Conservation (phyloP, 2,888 invertebrate genomes). For the Drosophila rellima region DNA sequence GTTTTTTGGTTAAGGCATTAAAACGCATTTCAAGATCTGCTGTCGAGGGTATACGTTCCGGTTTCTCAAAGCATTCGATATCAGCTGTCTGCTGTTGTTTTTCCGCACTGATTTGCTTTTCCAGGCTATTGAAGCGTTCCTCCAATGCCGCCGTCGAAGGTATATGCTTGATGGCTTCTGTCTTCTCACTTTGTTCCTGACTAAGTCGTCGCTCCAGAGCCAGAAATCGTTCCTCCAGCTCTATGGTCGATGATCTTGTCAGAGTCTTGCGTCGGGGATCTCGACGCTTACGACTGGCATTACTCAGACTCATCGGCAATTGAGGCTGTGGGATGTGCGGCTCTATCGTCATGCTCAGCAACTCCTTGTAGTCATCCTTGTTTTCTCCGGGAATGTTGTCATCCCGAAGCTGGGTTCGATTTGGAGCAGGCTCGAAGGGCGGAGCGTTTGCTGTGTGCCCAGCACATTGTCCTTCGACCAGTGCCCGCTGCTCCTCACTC, state of each 20-base stretch:
- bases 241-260: conserved; percentile 78
- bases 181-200: conserved; percentile 48
- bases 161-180: conserved; percentile 57
- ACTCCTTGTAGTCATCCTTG: conserved; percentile 69
- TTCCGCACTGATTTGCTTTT: conserved; percentile 63
- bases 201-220: conserved; percentile 74
- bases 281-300: conserved; percentile 67
- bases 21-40: conserved; percentile 72
- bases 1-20: conserved; percentile 63
- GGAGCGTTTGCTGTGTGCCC: conserved; percentile 17
- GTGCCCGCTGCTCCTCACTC: conserved; percentile 36
- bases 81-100: conserved; percentile 41
- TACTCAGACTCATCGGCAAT: conserved; percentile 28
- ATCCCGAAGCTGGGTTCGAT: conserved; percentile 49
- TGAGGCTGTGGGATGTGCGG: conserved; percentile 16
- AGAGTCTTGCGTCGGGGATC: conserved; percentile 79
- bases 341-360: conserved; percentile 71
- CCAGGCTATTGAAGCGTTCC: conserved; percentile 60
- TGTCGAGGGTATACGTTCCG: conserved; percentile 69
- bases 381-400: conserved; percentile 77
- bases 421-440: neutral
- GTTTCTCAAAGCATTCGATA: conserved; percentile 34
- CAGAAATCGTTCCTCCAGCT: conserved; percentile 76
- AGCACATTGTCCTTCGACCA: conserved; percentile 34
- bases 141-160: conserved; percentile 74